These are phyloP conservation scores for Aricia artaxerxes DNA, from an alignment of 2,888 invertebrate species.

Conservation along the genomic window DNA sequence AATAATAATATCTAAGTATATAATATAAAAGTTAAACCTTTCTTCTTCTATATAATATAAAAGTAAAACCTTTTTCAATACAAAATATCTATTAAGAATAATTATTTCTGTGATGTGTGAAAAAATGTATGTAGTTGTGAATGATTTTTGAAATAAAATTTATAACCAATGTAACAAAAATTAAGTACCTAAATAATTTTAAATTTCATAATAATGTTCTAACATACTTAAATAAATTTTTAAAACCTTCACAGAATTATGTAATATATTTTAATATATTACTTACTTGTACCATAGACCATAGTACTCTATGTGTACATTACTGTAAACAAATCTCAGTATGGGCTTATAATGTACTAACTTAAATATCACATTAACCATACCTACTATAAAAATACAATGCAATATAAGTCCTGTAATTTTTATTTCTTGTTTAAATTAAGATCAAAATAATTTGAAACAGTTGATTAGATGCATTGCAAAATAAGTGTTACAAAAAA, in stretches of 20 bases:
- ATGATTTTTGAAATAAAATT: neutral
- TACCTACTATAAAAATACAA: too few species aligned
- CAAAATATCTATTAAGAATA: neutral
- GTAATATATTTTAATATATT: too few species aligned
- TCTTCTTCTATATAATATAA: neutral
- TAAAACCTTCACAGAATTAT: too few species aligned
- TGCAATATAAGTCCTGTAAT: neutral
- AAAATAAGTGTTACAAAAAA: too few species aligned
- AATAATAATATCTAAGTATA: neutral
- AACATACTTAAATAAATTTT: too few species aligned
- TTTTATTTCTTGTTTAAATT: neutral
- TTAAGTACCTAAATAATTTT: neutral
- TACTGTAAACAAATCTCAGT: too few species aligned
- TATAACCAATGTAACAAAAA: neutral
- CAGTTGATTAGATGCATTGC: too few species aligned
- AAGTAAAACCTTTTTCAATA: neutral
- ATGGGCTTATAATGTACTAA: too few species aligned
- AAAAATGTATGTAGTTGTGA: neutral
- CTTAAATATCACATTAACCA: too few species aligned
- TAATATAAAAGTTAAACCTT: neutral
- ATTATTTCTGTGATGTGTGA: neutral
- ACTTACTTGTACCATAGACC: too few species aligned
- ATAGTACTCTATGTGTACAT: too few species aligned
- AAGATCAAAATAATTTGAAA: too few species aligned
- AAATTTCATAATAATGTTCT: neutral